Percentiles rank a stretch among this genome's conserved stretches.
phyloP scores from a whole-genome alignment of 2,113 vertebrate species.

The Clarias magur region DNA sequence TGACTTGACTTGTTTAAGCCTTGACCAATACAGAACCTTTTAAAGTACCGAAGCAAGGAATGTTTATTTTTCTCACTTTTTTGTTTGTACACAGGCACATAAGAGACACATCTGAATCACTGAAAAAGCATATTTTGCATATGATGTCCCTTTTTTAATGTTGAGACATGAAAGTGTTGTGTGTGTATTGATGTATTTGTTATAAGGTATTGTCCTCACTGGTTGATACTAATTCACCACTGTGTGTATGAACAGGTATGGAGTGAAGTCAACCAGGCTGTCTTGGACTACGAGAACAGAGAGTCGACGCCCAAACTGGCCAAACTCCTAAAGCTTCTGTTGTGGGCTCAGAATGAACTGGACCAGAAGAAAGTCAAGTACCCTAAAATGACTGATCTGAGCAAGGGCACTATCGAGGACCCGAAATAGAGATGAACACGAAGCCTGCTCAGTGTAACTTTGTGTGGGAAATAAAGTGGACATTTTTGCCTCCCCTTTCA shows the following conservation, averaged over 20 bases:
- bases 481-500: slow-evolving; percentile 60
- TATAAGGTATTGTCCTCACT: neutral
- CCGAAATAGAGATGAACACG: slow-evolving; percentile 82
- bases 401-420: slow-evolving; percentile 96
- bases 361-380: slow-evolving; percentile 99
- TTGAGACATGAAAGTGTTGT: neutral
- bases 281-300: slow-evolving; percentile 90
- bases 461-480: slow-evolving; percentile 62
- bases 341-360: slow-evolving; percentile 99
- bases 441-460: slow-evolving; percentile 47
- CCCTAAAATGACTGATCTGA: slow-evolving; percentile 99
- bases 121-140: too few relatives aligned
- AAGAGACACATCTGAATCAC: too few relatives aligned
- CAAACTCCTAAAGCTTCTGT: slow-evolving; percentile 94
- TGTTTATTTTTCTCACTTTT: too few relatives aligned
- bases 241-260: slow-evolving; percentile 79
- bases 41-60: too few relatives aligned
- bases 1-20: too few relatives aligned
- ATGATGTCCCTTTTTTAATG: neutral
- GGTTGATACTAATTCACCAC: neutral
- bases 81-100: too few relatives aligned
- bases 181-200: neutral
- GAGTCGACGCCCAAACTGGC: slow-evolving; percentile 97
- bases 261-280: slow-evolving; percentile 98
- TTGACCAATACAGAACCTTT: too few relatives aligned